A percentile compares a stretch with the other conserved stretches of the same genome.
These are phyloP conservation scores for Coendou prehensilis DNA, from an alignment of 2,797 vertebrate genomes.

Conservation along the genomic window DNA sequence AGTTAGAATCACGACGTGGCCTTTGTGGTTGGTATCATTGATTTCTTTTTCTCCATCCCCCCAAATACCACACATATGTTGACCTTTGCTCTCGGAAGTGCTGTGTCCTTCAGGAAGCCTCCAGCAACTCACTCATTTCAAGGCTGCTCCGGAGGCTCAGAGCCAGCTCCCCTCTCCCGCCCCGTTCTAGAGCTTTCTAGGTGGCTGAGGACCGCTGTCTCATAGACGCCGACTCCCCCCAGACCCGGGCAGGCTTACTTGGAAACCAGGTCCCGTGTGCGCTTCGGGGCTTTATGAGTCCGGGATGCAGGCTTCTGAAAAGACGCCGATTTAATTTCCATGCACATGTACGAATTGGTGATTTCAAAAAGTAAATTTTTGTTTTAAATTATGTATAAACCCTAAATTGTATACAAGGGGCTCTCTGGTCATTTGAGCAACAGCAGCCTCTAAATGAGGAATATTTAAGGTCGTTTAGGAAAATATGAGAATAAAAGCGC, in stretches of 20 bases:
- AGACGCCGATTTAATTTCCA: background rate
- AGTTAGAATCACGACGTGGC: background rate
- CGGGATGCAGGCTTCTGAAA: background rate
- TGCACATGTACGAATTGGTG: background rate
- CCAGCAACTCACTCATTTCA: background rate
- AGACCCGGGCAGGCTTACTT: background rate
- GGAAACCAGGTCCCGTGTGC: background rate
- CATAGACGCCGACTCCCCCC: background rate
- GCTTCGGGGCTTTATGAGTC: background rate
- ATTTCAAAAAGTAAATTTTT: constrained; percentile 57
- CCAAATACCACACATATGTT: background rate
- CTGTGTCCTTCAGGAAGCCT: background rate
- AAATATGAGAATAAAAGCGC: background rate
- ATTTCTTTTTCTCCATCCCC: background rate
- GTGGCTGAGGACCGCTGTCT: background rate
- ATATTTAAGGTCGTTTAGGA: background rate
- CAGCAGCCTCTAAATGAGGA: constrained; percentile 10
- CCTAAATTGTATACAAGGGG: constrained; percentile 42
- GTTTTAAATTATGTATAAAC: constrained; percentile 33
- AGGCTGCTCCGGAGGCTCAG: background rate
- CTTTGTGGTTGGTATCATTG: background rate
- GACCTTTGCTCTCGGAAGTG: constrained; percentile 35
- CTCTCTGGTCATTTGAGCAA: constrained; percentile 34
- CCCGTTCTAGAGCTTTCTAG: background rate
- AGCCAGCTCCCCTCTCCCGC: no score